A percentile compares a stretch with the other conserved stretches of the same genome.
phyloP scores from a whole-genome alignment of 1,140 invertebrate species.

The Dreissena polymorpha region DNA sequence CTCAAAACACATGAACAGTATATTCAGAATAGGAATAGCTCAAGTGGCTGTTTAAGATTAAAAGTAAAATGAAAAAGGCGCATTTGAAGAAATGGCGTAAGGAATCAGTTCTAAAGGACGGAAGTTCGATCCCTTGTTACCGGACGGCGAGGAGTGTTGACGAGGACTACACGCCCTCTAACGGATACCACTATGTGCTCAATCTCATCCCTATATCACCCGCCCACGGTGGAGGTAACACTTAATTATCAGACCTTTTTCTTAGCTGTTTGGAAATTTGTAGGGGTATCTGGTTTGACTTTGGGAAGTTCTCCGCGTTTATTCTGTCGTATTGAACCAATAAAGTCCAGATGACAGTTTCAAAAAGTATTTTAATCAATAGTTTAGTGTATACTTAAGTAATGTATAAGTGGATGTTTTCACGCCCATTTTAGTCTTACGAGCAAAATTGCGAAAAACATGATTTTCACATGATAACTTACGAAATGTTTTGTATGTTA shows the following conservation, averaged over 20 bases:
- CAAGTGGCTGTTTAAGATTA: too few relatives aligned
- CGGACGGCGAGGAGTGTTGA: not conserved
- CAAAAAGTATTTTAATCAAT: too few relatives aligned
- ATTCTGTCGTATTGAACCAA: too few relatives aligned
- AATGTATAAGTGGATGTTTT: too few relatives aligned
- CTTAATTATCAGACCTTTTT: not conserved
- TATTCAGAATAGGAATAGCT: too few relatives aligned
- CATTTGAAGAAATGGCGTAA: conserved; percentile 44
- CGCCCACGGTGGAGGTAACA: conserved; percentile 42
- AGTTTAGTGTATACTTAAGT: too few relatives aligned
- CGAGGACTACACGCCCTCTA: conserved; percentile 5
- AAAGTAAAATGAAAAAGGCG: conserved; percentile 32
- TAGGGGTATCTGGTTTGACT: not conserved
- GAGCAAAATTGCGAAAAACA: too few relatives aligned
- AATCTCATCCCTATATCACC: conserved; percentile 41
- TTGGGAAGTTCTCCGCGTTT: not conserved
- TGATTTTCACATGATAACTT: too few relatives aligned
- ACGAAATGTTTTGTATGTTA: too few relatives aligned
- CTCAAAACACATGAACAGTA: too few relatives aligned
- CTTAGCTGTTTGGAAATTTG: not conserved
- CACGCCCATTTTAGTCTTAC: too few relatives aligned
- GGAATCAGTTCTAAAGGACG: conserved; percentile 9
- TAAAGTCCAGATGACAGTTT: too few relatives aligned
- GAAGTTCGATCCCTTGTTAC: not conserved
- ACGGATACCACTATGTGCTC: conserved; percentile 29